Evolutionary conservation across 1,140 invertebrate genomes (phyloP), one percentile per base, ranked within the genome.

Genomic region (Rhagoletis pomonella): DNA sequence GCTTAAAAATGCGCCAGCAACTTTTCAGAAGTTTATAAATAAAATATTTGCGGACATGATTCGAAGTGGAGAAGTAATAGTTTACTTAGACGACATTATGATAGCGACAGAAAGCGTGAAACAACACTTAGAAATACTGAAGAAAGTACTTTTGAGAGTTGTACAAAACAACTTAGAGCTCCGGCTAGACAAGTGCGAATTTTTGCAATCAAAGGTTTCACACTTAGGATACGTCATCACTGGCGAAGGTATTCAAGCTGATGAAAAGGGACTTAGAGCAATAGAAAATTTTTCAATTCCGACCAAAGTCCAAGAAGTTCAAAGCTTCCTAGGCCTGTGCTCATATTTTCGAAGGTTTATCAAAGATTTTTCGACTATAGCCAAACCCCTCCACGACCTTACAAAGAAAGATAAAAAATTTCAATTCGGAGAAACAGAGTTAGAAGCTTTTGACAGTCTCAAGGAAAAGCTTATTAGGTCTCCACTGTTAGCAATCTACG

Each of bases 11-110:
- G 91, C 90, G 5, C 91, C 93, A 7, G 89, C 89, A 0, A 88
- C 90, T 0, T 93, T 92, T 87, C 91, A 94, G 87, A 58, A 91
- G 47, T 87, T 92, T 4, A 93, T 94, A 88, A 90, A 94, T 67
- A 89, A 85, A 9, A 89, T 93, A 1, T 89, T 94, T 55, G 58
- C 85, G 44, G 88, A 89, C 9, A 87, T 88, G 44, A 85, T 89
- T 81, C 39, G 64, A 88, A 10, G 39, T 1, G 86, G 59, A 19
- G 69, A 87, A 67, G 50, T 88, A 12, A 86, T 86, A 55, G 55
- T 89, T n/a, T 89, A 89, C 64, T 69, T 89, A 55, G 86, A 88
- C 58, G 87, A 89, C 14, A 62, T 89, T 47, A 88, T 89, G 88
- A 64, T 89, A 5, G 87, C 87, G 1, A 89, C 85, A 12, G 29